Conservation (phyloP, 2,888 invertebrate species). For the Cheilosia grossa region DNA sequence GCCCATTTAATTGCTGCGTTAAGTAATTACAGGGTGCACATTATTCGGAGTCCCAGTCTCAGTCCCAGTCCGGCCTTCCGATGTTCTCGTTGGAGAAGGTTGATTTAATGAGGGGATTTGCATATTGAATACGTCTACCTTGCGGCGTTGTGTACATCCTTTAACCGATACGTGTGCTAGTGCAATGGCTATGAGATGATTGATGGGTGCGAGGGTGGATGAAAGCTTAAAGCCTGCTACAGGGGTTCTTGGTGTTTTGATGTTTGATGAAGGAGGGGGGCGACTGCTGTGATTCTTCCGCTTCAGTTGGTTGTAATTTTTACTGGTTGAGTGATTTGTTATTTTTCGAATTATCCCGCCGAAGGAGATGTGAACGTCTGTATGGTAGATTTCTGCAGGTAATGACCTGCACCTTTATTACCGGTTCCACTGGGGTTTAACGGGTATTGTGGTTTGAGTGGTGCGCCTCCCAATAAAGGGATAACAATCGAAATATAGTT, state of each 20-base stretch:
- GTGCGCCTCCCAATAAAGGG: too few species aligned
- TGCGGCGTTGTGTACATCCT: slow-evolving; percentile 40
- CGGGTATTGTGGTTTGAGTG: too few species aligned
- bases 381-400: neutral
- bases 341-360: slow-evolving; percentile 47
- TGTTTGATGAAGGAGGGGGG: slow-evolving; percentile 9
- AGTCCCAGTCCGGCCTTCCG: slow-evolving; percentile 43
- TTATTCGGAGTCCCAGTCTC: slow-evolving; percentile 57
- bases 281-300: slow-evolving; percentile 46
- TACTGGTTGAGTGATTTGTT: slow-evolving; percentile 70
- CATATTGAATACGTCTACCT: slow-evolving; percentile 68
- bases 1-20: slow-evolving; percentile 75
- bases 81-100: slow-evolving; percentile 56
- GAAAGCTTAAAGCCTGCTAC: slow-evolving; percentile 36
- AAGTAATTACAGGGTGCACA: slow-evolving; percentile 75
- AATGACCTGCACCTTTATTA: too few species aligned
- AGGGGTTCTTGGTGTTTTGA: slow-evolving; percentile 41
- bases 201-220: slow-evolving; percentile 1
- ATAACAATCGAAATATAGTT: too few species aligned
- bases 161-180: slow-evolving; percentile 19
- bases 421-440: too few species aligned
- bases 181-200: neutral
- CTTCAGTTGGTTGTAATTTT: slow-evolving; percentile 71
- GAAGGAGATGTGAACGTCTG: neutral
- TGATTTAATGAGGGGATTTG: slow-evolving; percentile 75